phyloP scores from a whole-genome alignment of 2,888 invertebrate genomes.

The Unio pictorum region DNA sequence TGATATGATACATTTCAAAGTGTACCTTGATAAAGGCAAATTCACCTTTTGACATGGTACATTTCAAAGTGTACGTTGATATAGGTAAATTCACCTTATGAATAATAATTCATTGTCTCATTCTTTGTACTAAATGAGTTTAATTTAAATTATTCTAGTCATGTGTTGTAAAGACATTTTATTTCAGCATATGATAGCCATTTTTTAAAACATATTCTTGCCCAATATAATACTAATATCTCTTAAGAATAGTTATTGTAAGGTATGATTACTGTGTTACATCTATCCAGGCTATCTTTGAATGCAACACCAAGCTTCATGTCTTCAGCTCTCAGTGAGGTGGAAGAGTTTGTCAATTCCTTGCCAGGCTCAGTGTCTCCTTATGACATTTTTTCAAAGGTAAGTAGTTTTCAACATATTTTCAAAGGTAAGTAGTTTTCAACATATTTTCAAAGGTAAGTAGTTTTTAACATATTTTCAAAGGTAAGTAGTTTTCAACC shows the following conservation, averaged over 20 bases:
- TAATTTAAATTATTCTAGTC: neutral
- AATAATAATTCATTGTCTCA: neutral
- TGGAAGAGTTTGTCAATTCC: conserved; percentile 58
- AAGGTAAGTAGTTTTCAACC: conserved; percentile 24
- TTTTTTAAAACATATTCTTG: neutral
- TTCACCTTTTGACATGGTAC: too few relatives aligned
- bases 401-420: conserved; percentile 19
- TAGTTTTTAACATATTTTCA: conserved; percentile 15
- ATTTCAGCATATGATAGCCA: neutral
- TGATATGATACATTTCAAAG: too few relatives aligned
- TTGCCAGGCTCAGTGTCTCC: conserved; percentile 23
- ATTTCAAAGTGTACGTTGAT: too few relatives aligned
- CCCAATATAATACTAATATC: neutral
- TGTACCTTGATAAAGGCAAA: too few relatives aligned
- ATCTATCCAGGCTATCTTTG: conserved; percentile 75
- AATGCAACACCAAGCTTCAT: conserved; percentile 76
- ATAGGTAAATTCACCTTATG: too few relatives aligned
- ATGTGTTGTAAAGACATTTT: neutral
- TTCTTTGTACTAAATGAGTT: conserved; percentile 2
- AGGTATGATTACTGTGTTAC: neutral
- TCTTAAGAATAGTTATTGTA: neutral
- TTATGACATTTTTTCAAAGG: conserved; percentile 28
- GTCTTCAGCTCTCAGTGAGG: conserved; percentile 66
- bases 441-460: conserved; percentile 33
- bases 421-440: conserved; percentile 28